Conservation (phyloP, 2,113 vertebrate genomes). For the Psittacula cyanocephala region DNA sequence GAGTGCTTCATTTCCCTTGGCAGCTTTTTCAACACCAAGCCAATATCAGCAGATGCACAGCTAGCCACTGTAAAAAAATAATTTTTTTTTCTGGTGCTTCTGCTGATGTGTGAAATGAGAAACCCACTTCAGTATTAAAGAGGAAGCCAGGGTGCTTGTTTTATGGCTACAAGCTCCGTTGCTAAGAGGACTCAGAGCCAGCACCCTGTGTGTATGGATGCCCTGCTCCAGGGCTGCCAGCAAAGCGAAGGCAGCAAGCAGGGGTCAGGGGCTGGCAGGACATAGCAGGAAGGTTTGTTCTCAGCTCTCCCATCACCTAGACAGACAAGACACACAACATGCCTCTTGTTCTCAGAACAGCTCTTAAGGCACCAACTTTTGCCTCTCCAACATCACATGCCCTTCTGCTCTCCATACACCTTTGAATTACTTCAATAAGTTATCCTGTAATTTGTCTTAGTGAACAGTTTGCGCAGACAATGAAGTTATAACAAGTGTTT, state of each 20-base stretch:
- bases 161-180: not conserved
- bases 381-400: not conserved
- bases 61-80: not conserved
- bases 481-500: not conserved
- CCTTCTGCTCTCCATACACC: not conserved
- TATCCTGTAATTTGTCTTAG: not conserved
- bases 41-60: not conserved
- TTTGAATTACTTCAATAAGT: not conserved
- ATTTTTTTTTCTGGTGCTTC: not conserved
- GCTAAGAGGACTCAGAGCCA: not conserved
- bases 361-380: not conserved
- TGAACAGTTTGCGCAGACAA: not conserved
- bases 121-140: not conserved
- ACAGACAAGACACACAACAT: not conserved
- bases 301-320: not conserved
- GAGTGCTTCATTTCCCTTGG: not conserved
- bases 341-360: not conserved
- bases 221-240: not conserved
- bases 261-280: not conserved
- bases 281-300: not conserved
- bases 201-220: too few species aligned
- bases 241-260: not conserved
- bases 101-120: not conserved
- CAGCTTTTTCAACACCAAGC: not conserved
- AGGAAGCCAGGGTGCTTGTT: not conserved